phyloP scores from a whole-genome alignment of 2,797 vertebrate species.

The Rhinella marina region DNA sequence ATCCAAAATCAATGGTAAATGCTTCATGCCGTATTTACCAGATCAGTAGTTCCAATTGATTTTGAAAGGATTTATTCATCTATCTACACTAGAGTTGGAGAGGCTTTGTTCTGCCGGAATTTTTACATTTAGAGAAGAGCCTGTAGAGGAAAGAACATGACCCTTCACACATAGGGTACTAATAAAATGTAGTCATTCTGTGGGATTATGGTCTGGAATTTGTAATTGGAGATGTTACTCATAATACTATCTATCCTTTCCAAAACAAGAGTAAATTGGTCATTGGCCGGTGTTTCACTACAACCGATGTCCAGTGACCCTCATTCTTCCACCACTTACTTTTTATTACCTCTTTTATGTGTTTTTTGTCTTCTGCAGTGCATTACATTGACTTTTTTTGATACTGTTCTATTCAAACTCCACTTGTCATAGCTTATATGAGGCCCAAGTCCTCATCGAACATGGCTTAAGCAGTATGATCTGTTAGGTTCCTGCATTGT shows the following conservation, averaged over 20 bases:
- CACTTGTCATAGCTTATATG: too few relatives aligned
- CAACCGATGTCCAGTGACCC: too few relatives aligned
- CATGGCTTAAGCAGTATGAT: too few relatives aligned
- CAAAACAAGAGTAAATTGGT: background rate
- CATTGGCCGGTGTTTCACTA: too few relatives aligned
- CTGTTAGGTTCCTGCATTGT: too few relatives aligned
- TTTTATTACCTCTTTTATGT: too few relatives aligned
- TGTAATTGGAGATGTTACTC: background rate
- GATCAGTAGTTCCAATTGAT: background rate
- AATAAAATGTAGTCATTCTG: background rate
- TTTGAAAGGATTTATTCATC: slow-evolving; percentile 9
- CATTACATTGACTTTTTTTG: too few relatives aligned
- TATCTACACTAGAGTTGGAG: background rate
- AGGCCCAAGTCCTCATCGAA: too few relatives aligned
- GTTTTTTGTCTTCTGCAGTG: too few relatives aligned
- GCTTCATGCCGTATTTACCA: background rate
- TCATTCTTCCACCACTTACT: too few relatives aligned
- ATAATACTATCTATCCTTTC: background rate
- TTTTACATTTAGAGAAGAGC: background rate
- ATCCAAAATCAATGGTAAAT: slow-evolving; percentile 30
- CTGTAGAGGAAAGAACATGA: background rate
- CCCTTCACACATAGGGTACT: too few relatives aligned
- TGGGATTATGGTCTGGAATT: background rate
- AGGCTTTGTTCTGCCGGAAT: background rate
- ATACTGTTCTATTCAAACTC: too few relatives aligned